phyloP scores from a whole-genome alignment of 2,797 vertebrate species.

The Pipistrellus pipistrellus region DNA sequence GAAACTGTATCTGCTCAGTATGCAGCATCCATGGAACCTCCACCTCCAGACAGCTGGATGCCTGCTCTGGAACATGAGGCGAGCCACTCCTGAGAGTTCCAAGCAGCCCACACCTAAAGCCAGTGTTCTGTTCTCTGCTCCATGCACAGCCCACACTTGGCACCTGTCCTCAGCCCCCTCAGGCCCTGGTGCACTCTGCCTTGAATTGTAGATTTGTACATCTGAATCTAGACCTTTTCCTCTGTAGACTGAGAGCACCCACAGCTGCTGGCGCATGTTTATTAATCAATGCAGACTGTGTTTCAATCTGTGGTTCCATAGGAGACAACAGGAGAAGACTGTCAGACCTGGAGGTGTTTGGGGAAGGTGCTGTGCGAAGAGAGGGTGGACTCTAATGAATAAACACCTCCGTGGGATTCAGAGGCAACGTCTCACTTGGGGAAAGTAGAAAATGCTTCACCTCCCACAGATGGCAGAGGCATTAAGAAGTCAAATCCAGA shows the following conservation, averaged over 20 bases:
- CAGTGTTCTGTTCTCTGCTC: constrained; percentile 67
- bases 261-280: constrained; percentile 41
- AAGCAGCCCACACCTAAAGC: constrained; percentile 78
- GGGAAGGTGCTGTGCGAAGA: neutral
- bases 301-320: neutral
- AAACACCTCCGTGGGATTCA: neutral
- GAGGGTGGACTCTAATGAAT: neutral
- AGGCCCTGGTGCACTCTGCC: neutral
- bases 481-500: constrained; percentile 12
- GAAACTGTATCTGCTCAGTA: constrained; percentile 44
- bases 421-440: neutral
- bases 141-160: constrained; percentile 71
- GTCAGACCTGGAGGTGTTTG: neutral
- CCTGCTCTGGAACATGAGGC: constrained; percentile 70
- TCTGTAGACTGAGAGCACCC: neutral
- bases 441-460: neutral
- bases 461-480: constrained; percentile 31
- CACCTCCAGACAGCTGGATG: constrained; percentile 83
- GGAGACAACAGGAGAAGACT: neutral
- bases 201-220: neutral
- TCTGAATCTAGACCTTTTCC: constrained; percentile 20
- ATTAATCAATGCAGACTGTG: neutral
- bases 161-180: constrained; percentile 48
- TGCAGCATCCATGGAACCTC: constrained; percentile 59
- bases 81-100: constrained; percentile 67